These are phyloP conservation scores for Enchytraeus crypticus DNA, from an alignment of 2,888 invertebrate species.

Conservation along the genomic window DNA sequence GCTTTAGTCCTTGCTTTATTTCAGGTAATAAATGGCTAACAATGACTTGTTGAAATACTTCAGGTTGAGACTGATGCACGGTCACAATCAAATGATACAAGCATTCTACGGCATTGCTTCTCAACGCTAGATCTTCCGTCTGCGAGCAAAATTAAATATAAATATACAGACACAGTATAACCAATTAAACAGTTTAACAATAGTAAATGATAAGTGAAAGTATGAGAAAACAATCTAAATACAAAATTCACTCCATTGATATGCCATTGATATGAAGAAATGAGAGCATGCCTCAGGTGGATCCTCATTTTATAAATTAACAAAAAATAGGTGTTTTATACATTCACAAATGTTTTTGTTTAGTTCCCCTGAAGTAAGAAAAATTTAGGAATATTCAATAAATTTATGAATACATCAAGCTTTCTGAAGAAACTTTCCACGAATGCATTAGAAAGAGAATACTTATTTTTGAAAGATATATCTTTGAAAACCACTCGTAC, in stretches of 20 bases:
- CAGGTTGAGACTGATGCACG: constrained; percentile 46
- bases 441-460: too few relatives aligned
- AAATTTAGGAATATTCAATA: too few relatives aligned
- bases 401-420: too few relatives aligned
- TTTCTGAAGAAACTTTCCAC: too few relatives aligned
- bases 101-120: constrained; percentile 68
- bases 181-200: neutral
- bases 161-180: too few relatives aligned
- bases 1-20: constrained; percentile 28
- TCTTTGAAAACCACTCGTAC: too few relatives aligned
- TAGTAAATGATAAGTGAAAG: neutral
- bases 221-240: neutral
- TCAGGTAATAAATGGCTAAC: constrained; percentile 48
- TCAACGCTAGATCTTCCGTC: constrained; percentile 73
- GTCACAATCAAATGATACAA: constrained; percentile 63
- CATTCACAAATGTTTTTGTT: too few relatives aligned
- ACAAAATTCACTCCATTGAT: neutral
- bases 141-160: constrained; percentile 36
- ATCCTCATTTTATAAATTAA: too few relatives aligned
- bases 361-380: too few relatives aligned
- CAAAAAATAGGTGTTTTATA: too few relatives aligned
- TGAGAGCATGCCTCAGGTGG: too few relatives aligned
- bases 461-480: too few relatives aligned
- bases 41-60: constrained; percentile 56
- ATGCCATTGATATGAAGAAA: neutral